phyloP scores from a whole-genome alignment of 2,797 vertebrate species.

The Coilia nasus region DNA sequence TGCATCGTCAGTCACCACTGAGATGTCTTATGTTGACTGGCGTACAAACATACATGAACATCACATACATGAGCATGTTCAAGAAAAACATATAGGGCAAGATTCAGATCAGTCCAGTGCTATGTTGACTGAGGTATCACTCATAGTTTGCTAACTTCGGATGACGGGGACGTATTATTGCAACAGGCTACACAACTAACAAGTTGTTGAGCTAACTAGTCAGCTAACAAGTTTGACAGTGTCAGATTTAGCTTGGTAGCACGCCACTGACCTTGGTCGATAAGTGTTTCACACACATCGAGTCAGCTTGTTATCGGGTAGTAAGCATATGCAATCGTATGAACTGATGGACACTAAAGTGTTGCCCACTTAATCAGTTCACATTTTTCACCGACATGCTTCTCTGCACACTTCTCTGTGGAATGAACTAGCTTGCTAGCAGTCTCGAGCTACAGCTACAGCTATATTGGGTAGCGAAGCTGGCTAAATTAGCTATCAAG shows the following conservation, averaged over 20 bases:
- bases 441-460: not conserved
- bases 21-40: not conserved
- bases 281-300: constrained; percentile 5
- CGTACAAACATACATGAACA: not conserved
- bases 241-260: constrained; percentile 22
- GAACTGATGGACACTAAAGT: not conserved
- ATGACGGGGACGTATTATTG: not conserved
- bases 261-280: constrained; percentile 2
- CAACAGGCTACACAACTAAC: constrained; percentile 19
- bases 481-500: constrained; percentile 11
- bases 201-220: constrained; percentile 24
- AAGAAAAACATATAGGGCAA: not conserved
- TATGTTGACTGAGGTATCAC: not conserved
- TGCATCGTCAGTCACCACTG: not conserved
- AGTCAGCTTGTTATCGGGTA: not conserved
- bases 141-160: not conserved
- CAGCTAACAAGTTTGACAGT: constrained; percentile 18
- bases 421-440: constrained; percentile 5
- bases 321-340: not conserved
- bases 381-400: not conserved
- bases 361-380: not conserved
- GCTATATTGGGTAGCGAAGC: not conserved
- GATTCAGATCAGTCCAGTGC: not conserved
- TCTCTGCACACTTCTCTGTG: not conserved
- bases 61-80: not conserved